Conservation (phyloP, 1,140 invertebrate species). For the Elymnias hypermnestra region DNA sequence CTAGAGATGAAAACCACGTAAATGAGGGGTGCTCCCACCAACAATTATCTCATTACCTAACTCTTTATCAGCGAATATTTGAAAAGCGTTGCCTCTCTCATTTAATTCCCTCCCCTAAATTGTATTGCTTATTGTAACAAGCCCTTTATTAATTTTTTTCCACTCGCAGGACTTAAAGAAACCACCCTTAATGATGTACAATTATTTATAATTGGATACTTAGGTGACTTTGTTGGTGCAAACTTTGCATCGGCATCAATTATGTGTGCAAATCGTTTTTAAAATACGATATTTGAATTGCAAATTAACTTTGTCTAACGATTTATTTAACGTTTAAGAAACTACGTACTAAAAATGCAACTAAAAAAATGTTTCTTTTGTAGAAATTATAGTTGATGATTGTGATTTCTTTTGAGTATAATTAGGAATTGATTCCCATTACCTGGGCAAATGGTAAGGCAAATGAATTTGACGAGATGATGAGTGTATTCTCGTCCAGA, state of each 20-base stretch:
- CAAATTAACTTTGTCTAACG: slow-evolving; percentile 6
- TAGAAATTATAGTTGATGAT: too few relatives aligned
- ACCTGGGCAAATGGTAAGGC: too few relatives aligned
- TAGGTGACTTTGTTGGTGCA: slow-evolving; percentile 34
- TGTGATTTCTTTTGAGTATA: too few relatives aligned
- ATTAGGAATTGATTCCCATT: too few relatives aligned
- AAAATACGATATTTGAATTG: slow-evolving; percentile 17
- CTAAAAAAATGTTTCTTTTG: too few relatives aligned
- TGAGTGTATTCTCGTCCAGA: too few relatives aligned
- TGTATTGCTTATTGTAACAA: slow-evolving; percentile 50
- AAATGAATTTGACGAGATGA: too few relatives aligned
- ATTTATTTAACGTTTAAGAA: slow-evolving; percentile 10
- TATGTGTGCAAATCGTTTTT: slow-evolving; percentile 29
- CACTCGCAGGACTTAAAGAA: slow-evolving; percentile 44
- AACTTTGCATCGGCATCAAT: slow-evolving; percentile 25
- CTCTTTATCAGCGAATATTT: too few relatives aligned
- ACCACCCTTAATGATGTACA: slow-evolving; percentile 33
- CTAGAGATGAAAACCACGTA: too few relatives aligned
- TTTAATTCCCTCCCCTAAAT: slow-evolving; percentile 16
- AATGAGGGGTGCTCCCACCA: too few relatives aligned
- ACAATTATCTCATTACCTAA: too few relatives aligned
- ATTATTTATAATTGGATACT: slow-evolving; percentile 40
- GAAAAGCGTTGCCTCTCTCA: neutral
- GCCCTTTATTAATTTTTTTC: slow-evolving; percentile 57
- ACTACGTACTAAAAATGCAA: too few relatives aligned